Percentiles rank a stretch among this genome's conserved stretches.
phyloP scores from a whole-genome alignment of 2,888 invertebrate species.

The Zootermopsis nevadensis region DNA sequence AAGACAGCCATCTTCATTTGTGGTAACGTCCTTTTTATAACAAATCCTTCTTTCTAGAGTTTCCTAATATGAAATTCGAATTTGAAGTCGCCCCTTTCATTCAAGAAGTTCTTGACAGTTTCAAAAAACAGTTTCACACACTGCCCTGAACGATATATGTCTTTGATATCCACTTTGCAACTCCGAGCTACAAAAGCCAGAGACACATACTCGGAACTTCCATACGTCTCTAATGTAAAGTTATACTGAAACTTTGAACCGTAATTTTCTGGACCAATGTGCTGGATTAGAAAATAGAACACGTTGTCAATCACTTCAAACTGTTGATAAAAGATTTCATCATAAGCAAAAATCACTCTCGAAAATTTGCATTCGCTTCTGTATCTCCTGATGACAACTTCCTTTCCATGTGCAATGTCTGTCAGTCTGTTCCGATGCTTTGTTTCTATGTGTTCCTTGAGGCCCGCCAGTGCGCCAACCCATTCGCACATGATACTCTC shows the following conservation, averaged over 20 bases:
- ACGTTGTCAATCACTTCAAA: constrained; percentile 20
- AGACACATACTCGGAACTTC: not conserved
- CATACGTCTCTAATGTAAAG: not conserved
- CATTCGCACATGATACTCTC: not conserved
- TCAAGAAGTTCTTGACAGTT: not conserved
- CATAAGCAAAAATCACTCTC: constrained; percentile 1
- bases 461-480: not conserved
- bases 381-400: not conserved
- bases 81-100: not conserved
- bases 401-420: not conserved
- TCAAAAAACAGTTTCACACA: constrained; percentile 11
- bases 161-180: not conserved
- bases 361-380: not conserved
- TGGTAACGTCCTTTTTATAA: too few relatives aligned
- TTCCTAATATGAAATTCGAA: not conserved
- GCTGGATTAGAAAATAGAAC: constrained; percentile 22
- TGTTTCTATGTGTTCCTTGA: not conserved
- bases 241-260: not conserved
- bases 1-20: too few relatives aligned
- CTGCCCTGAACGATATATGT: not conserved
- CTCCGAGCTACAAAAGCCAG: not conserved
- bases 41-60: not conserved
- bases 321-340: constrained; percentile 18
- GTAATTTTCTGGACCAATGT: constrained; percentile 11
- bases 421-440: not conserved